A percentile compares a stretch with the other conserved stretches of the same genome.
These are phyloP conservation scores for Megaceryle maxima DNA, from an alignment of 2,113 vertebrate genomes.

Conservation along the genomic window DNA sequence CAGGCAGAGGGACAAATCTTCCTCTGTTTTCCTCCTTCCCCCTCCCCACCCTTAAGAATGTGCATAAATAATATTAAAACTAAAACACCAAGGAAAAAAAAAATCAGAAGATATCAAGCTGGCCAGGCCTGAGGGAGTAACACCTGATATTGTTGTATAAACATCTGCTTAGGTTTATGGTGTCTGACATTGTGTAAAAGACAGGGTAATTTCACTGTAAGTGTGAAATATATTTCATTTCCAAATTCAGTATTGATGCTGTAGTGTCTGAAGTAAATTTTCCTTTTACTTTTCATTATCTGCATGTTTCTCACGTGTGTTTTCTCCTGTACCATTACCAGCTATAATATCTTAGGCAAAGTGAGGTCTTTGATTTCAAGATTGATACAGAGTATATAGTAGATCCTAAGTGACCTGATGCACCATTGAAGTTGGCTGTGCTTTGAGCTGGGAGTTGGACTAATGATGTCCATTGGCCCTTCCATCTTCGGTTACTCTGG, in stretches of 20 bases:
- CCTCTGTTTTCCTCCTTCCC: background rate
- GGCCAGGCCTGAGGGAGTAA: background rate
- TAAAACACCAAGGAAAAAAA: background rate
- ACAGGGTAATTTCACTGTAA: background rate
- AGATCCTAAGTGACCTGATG: background rate
- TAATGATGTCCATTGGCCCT: background rate
- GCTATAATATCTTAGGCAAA: background rate
- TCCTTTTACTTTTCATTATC: background rate
- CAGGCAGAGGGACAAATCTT: background rate
- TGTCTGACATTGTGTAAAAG: background rate
- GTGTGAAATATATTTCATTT: background rate
- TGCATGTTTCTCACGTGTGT: background rate
- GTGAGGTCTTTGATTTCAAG: background rate
- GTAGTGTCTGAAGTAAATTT: background rate
- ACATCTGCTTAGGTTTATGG: background rate
- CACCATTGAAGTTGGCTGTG: background rate
- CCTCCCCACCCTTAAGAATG: rapidly evolving
- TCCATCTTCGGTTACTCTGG: background rate
- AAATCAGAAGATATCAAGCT: background rate
- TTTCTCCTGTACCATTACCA: background rate
- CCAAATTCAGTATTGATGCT: background rate
- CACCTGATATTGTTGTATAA: background rate
- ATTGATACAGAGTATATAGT: background rate
- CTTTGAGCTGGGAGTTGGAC: background rate
- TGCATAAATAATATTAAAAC: background rate